Evolutionary conservation across 2,888 invertebrate genomes (phyloP).

Genomic region (Tromatobia lineatoria): DNA sequence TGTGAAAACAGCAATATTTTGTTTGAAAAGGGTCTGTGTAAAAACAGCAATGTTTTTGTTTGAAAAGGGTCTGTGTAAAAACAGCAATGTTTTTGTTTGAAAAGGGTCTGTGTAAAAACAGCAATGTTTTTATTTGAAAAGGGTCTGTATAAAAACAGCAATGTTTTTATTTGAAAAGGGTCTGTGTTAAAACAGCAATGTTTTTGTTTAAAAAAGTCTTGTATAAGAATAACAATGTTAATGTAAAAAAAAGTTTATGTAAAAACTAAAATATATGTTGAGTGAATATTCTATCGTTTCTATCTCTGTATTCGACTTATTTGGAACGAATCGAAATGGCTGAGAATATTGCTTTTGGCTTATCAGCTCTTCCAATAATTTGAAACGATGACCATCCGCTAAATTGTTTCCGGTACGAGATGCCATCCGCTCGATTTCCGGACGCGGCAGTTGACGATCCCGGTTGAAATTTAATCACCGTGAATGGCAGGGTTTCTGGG

Average conservation of each 20-base stretch:
- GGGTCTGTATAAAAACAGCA: no score
- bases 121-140: no score
- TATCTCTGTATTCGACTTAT: not conserved
- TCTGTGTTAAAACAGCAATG: no score
- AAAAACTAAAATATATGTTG: not conserved
- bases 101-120: no score
- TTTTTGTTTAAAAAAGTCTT: no score
- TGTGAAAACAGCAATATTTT: no score
- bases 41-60: no score
- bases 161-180: no score
- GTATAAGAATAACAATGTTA: not conserved
- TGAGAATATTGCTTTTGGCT: not conserved
- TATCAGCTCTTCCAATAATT: slow-evolving; percentile 44
- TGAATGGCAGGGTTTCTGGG: not conserved
- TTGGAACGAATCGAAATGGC: not conserved
- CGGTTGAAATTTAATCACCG: slow-evolving; percentile 20
- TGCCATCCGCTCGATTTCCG: slow-evolving; percentile 77
- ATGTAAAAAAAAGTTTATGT: not conserved
- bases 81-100: no score
- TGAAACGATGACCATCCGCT: slow-evolving; percentile 64
- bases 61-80: no score
- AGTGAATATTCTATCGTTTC: not conserved
- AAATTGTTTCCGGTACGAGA: slow-evolving; percentile 61
- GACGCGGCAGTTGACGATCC: slow-evolving; percentile 64
- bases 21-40: no score